phyloP scores from a whole-genome alignment of 2,888 invertebrate genomes.

The Lasioglossum figueresi region DNA sequence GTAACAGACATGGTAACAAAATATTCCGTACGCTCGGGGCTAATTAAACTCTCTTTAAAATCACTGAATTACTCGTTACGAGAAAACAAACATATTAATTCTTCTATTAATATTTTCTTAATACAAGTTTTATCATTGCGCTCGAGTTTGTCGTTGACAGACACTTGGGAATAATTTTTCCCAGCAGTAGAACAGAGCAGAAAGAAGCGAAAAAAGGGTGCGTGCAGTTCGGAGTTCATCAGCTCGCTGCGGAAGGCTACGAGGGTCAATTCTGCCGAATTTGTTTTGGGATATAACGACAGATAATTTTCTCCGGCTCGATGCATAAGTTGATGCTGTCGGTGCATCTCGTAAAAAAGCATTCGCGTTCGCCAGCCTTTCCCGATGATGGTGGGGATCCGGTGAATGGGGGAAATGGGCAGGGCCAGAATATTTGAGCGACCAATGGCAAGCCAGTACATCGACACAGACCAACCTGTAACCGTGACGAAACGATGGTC shows the following conservation, averaged over 20 bases:
- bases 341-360: conserved; percentile 32
- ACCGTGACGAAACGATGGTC: conserved; percentile 34
- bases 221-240: conserved; percentile 12
- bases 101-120: not conserved
- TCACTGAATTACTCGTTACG: not conserved
- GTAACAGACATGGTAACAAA: too few species aligned
- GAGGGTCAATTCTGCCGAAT: conserved; percentile 60
- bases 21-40: too few species aligned
- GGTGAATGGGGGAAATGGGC: conserved; percentile 23
- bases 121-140: not conserved
- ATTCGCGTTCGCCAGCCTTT: not conserved
- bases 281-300: conserved; percentile 75
- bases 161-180: not conserved
- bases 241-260: not conserved
- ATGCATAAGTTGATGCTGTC: conserved; percentile 53
- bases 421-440: not conserved
- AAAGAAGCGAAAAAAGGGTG: not conserved
- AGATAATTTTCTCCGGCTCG: conserved; percentile 71
- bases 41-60: not conserved
- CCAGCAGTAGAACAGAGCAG: not conserved
- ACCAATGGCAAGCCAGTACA: conserved; percentile 23
- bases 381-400: not conserved
- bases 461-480: conserved; percentile 15
- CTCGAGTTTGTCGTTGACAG: not conserved
- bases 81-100: not conserved